Evolutionary conservation across 1,140 invertebrate genomes (phyloP), one percentile per base, ranked within the genome.

Genomic region (Drosophila sp.): DNA sequence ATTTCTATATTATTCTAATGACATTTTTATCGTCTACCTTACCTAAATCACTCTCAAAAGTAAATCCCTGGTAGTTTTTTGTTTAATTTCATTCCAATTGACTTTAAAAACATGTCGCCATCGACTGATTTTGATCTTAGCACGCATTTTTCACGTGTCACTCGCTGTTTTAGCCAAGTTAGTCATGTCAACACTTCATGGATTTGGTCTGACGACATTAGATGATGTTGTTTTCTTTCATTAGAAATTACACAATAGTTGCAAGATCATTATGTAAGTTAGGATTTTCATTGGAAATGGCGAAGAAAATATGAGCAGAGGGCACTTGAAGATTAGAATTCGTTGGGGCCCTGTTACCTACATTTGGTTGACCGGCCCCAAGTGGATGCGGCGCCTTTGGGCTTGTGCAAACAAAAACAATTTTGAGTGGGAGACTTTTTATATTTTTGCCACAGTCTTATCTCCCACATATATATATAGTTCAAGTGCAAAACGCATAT

Each of bases 401-500:
- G 62, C 69, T 80, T 72, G 83, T 35, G 61, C 17, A 62, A 72
- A 61, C 79, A 58, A 35, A 82, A 79, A 82, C 66, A 72, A 76
- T 81, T 68, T 76, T 76, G 82, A 87, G 81, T 86, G 81, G 78
- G 56, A 63, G 69, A 69, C 56, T 44, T 67, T 74, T 70, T 55
- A 8, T 62, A 50, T 61, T 61, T 30, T 35, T 54, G 38, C n/a
- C 41, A 33, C 29, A 41, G n/a, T 44, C 83, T 83, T 86, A 86
- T 86, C 82, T 60, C 63, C 62, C 54, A 58, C 61, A 47, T 54
- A 47, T 27, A 76, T 69, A 38, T 79, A 40, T 69, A 72, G 72
- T 89, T 86, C 84, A 87, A 87, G 83, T 87, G 83, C 84, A 86
- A 87, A 74, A 82, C 56, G 76, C 65, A 80, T 66, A 81, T 72